These are phyloP conservation scores for Melanogrammus aeglefinus DNA, from an alignment of 2,797 vertebrate genomes.

Conservation along the genomic window DNA sequence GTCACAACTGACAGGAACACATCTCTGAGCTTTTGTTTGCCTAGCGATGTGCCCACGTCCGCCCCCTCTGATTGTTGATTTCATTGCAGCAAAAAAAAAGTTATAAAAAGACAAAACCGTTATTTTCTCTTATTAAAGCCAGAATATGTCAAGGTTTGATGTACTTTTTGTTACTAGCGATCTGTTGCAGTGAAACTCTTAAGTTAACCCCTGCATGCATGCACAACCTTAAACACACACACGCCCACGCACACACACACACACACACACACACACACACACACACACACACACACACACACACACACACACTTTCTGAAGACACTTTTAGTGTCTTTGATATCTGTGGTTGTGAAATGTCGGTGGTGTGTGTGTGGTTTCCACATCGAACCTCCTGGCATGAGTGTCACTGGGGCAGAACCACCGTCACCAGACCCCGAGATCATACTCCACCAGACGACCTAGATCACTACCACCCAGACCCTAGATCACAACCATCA, in stretches of 20 bases:
- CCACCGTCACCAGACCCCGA: neutral
- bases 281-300: neutral
- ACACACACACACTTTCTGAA: neutral
- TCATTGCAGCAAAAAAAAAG: neutral
- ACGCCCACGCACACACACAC: too few relatives aligned
- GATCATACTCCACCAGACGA: neutral
- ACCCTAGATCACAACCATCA: too few relatives aligned
- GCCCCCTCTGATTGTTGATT: neutral
- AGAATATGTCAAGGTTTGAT: neutral
- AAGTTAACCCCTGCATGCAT: too few relatives aligned
- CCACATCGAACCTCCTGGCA: neutral
- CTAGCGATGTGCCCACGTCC: neutral
- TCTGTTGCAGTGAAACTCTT: neutral
- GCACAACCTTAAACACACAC: too few relatives aligned
- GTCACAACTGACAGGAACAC: neutral
- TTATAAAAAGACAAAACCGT: neutral
- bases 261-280: too few relatives aligned
- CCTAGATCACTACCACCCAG: too few relatives aligned
- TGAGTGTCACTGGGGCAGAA: neutral
- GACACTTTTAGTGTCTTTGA: neutral
- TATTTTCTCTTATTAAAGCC: neutral
- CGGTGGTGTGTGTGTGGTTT: neutral
- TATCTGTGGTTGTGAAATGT: neutral
- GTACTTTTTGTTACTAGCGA: neutral
- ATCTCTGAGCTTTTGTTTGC: neutral